These are phyloP conservation scores for Heliconius hortense DNA, from an alignment of 2,888 invertebrate genomes.

Conservation along the genomic window DNA sequence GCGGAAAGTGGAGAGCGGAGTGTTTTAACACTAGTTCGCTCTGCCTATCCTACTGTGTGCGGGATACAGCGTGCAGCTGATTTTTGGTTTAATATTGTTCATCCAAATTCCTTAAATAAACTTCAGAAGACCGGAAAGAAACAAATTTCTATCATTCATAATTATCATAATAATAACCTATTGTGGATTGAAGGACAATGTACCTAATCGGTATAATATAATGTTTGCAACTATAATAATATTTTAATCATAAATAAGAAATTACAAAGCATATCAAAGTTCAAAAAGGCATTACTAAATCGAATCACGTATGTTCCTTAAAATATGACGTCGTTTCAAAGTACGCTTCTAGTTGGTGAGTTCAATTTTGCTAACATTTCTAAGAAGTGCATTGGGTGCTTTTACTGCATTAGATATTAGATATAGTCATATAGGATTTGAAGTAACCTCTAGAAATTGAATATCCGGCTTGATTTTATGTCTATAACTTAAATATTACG, in stretches of 20 bases:
- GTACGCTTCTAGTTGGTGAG: constrained; percentile 64
- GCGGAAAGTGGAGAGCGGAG: too few relatives aligned
- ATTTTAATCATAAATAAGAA: constrained; percentile 11
- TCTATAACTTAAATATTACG: neutral
- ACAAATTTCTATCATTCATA: neutral
- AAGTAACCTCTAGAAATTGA: constrained; percentile 16
- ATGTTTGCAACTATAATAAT: neutral
- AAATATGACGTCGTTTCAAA: constrained; percentile 58
- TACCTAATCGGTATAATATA: neutral
- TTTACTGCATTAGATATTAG: constrained; percentile 38
- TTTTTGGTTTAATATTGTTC: too few relatives aligned
- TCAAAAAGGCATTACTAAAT: constrained; percentile 41
- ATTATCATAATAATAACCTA: neutral
- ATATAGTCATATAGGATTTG: constrained; percentile 26
- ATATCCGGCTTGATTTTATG: neutral
- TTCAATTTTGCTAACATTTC: constrained; percentile 63
- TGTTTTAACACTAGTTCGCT: too few relatives aligned
- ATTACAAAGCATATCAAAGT: constrained; percentile 36
- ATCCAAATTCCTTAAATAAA: too few relatives aligned
- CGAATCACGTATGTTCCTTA: constrained; percentile 47
- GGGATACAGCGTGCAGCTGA: too few relatives aligned
- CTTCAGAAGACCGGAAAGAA: too few relatives aligned
- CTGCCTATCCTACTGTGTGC: too few relatives aligned
- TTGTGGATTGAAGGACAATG: neutral
- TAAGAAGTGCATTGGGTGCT: constrained; percentile 52